Percentiles rank a stretch among this genome's conserved stretches.
Evolutionary conservation across 2,797 vertebrate genomes (phyloP).

Genomic region (Anniella stebbinsi): DNA sequence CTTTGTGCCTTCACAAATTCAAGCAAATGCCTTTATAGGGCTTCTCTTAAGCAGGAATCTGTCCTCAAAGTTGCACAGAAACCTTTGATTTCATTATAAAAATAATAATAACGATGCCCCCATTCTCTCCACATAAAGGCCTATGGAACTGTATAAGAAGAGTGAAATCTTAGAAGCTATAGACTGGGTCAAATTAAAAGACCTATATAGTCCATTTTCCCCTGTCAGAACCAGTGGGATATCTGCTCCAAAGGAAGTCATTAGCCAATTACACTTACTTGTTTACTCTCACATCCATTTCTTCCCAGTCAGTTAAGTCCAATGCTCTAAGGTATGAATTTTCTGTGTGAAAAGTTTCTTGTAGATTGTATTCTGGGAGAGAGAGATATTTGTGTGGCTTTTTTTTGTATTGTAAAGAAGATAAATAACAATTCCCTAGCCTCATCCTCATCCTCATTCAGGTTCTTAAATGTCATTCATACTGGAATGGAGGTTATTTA

Average conservation of each 20-base stretch:
- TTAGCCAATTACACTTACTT: background rate
- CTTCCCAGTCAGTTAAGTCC: background rate
- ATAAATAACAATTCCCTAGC: background rate
- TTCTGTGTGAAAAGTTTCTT: background rate
- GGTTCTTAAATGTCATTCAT: background rate
- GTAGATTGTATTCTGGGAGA: conserved; percentile 1
- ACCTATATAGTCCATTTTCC: background rate
- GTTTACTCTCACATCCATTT: background rate
- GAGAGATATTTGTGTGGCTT: background rate
- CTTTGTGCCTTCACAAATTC: too few relatives aligned
- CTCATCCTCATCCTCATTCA: background rate
- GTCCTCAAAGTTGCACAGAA: background rate
- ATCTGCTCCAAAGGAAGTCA: background rate
- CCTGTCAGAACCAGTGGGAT: background rate
- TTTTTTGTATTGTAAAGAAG: background rate
- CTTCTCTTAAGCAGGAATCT: background rate
- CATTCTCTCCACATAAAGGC: background rate
- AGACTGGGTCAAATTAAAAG: background rate
- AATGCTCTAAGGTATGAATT: background rate
- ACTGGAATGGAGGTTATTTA: background rate
- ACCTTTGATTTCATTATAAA: background rate
- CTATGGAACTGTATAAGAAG: background rate
- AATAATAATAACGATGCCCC: background rate
- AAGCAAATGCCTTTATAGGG: too few relatives aligned
- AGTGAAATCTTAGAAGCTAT: background rate